These are phyloP conservation scores for Andrena hattorfiana DNA, from an alignment of 2,888 invertebrate species.

Conservation along the genomic window DNA sequence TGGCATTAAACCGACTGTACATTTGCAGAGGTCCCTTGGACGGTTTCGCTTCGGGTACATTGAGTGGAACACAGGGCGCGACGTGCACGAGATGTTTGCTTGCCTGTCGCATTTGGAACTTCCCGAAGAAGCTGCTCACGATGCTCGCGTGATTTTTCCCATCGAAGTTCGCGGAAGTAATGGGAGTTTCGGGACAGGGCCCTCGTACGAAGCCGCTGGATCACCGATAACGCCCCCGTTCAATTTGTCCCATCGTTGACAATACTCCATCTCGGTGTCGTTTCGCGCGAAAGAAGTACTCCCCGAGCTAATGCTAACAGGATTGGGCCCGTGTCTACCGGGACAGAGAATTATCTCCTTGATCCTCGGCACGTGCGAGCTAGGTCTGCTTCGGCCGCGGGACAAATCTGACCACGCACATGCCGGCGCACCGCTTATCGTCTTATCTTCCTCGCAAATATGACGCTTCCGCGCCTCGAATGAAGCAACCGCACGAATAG, in stretches of 20 bases:
- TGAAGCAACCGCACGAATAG: background rate
- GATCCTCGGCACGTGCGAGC: constrained; percentile 55
- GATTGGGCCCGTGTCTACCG: constrained; percentile 34
- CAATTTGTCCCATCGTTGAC: background rate
- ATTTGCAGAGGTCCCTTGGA: constrained; percentile 1
- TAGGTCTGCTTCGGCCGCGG: constrained; percentile 20
- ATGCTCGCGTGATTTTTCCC: background rate
- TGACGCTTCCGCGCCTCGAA: constrained; percentile 6
- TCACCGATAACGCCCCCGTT: no score
- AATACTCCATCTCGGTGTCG: background rate
- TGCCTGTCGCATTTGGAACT: background rate
- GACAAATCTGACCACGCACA: constrained; percentile 36
- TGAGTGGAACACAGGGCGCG: constrained; percentile 30
- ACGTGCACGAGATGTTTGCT: background rate
- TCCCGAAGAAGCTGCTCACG: background rate
- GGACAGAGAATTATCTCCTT: constrained; percentile 43
- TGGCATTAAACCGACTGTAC: constrained; percentile 43
- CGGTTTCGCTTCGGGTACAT: constrained; percentile 37
- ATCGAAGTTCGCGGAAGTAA: no score
- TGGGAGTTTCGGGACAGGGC: no score
- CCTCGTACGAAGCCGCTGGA: no score
- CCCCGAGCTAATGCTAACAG: constrained; percentile 19
- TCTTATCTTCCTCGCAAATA: constrained; percentile 24
- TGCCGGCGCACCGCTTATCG: background rate
- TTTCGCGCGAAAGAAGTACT: background rate